A percentile compares a stretch with the other conserved stretches of the same genome.
phyloP scores from a whole-genome alignment of 2,113 vertebrate genomes.

The Bungarus multicinctus region DNA sequence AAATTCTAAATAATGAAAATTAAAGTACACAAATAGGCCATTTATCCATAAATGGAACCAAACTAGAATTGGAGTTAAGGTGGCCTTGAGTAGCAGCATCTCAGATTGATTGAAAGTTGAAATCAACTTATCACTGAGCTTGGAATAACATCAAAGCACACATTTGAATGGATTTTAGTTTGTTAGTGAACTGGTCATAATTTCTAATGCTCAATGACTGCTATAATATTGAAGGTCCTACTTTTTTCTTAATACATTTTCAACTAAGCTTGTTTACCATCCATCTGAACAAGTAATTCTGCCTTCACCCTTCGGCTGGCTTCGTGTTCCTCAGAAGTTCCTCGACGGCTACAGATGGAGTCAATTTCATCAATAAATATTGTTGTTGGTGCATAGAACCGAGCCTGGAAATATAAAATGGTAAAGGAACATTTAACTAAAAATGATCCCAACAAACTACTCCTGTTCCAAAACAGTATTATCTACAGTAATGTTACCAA shows the following conservation, averaged over 20 bases:
- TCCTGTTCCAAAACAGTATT: neutral
- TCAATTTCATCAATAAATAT: conserved; percentile 99
- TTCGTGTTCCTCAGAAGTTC: conserved; percentile 96
- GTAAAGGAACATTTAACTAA: conserved; percentile 12
- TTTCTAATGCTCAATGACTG: neutral
- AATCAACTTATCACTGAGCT: neutral
- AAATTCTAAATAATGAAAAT: neutral
- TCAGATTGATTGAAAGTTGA: neutral
- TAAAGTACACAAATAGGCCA: neutral
- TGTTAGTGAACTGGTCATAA: neutral
- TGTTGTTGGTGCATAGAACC: conserved; percentile 93
- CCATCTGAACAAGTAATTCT: conserved; percentile 97
- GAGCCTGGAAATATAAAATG: conserved; percentile 76
- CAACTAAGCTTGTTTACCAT: conserved; percentile 75
- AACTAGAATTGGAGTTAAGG: neutral
- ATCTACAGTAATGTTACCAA: neutral
- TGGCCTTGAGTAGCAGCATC: neutral
- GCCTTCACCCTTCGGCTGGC: conserved; percentile 95
- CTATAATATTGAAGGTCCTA: neutral
- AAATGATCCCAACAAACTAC: neutral
- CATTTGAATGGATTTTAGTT: neutral
- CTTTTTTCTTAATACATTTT: neutral
- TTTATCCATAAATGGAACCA: neutral
- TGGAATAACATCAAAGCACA: neutral
- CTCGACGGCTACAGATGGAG: conserved; percentile 96